Evolutionary conservation across 2,888 invertebrate species (phyloP).

Genomic region (Dryomyza anilis): DNA sequence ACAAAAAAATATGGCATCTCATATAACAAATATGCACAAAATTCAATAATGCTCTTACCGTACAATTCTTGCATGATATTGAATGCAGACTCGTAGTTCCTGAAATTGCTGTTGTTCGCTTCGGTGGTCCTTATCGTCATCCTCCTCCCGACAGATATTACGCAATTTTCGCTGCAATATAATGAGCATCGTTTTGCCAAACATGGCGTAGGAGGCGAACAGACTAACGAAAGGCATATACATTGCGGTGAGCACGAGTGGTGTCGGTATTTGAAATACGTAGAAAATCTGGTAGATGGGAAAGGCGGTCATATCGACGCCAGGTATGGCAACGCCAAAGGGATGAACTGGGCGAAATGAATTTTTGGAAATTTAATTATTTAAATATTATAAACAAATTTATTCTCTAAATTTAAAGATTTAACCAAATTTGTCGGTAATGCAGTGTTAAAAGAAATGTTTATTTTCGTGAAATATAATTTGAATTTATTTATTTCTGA

Average conservation of each 20-base stretch:
- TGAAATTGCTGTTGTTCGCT: constrained; percentile 37
- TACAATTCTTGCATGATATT: constrained; percentile 31
- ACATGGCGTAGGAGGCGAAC: constrained; percentile 53
- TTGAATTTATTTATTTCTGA: too few species aligned
- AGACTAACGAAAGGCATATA: constrained; percentile 56
- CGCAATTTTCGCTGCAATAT: constrained; percentile 44
- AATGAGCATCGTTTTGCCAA: constrained; percentile 48
- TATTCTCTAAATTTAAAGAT: too few species aligned
- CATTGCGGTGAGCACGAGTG: constrained; percentile 45
- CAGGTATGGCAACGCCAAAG: constrained; percentile 51
- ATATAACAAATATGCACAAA: background rate
- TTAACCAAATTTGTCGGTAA: too few species aligned
- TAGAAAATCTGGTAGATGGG: constrained; percentile 54
- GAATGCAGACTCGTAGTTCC: constrained; percentile 44
- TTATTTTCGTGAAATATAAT: too few species aligned
- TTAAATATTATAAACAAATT: too few species aligned
- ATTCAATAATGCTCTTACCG: constrained; percentile 26
- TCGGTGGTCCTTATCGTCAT: background rate
- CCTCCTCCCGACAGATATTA: constrained; percentile 33
- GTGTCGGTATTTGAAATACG: constrained; percentile 44
- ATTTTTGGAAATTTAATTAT: background rate
- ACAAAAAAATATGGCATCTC: background rate
- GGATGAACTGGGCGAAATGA: constrained; percentile 49
- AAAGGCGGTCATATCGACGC: constrained; percentile 44
- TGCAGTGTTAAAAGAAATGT: too few species aligned